Percentiles rank a stretch among this genome's conserved stretches.
These are phyloP conservation scores for Drosophila triauraria DNA, from an alignment of 1,140 invertebrate genomes.

Conservation along the genomic window DNA sequence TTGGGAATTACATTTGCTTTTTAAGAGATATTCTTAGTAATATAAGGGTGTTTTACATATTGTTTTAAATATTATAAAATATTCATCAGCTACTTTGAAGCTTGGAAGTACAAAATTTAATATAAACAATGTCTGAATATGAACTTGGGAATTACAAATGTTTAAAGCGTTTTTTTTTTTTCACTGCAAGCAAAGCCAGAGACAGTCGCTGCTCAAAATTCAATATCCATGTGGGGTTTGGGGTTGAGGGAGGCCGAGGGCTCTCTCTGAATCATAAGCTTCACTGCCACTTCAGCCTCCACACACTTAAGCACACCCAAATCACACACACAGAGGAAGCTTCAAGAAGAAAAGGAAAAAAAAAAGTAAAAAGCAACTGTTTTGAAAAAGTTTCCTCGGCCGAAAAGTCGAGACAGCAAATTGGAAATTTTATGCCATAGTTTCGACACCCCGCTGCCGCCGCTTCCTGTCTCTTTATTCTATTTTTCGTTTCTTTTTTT, in stretches of 20 bases:
- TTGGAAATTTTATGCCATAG: slow-evolving; percentile 80
- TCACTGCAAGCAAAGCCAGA: neutral
- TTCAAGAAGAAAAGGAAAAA: neutral
- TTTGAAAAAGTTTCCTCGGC: slow-evolving; percentile 62
- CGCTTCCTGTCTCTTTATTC: neutral
- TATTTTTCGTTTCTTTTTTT: neutral
- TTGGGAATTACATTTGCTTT: neutral
- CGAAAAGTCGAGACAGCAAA: slow-evolving; percentile 76
- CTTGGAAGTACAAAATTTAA: no score
- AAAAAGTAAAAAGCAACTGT: slow-evolving; percentile 21
- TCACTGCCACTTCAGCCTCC: slow-evolving; percentile 32
- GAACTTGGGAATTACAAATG: no score
- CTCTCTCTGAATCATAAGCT: slow-evolving; percentile 44
- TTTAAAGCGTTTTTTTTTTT: neutral
- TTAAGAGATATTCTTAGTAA: neutral
- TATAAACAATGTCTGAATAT: no score
- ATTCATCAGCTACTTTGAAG: no score
- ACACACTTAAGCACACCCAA: slow-evolving; percentile 19
- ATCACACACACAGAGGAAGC: slow-evolving; percentile 2
- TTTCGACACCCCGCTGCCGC: slow-evolving; percentile 44
- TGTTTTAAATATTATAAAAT: no score
- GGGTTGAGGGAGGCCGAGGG: slow-evolving; percentile 15
- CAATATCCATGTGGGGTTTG: slow-evolving; percentile 37
- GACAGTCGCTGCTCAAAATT: slow-evolving; percentile 31
- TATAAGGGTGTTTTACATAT: no score